Percentiles rank a stretch among this genome's conserved stretches.
These are phyloP conservation scores for Diuraphis noxia DNA, from an alignment of 1,140 invertebrate genomes.

Conservation along the genomic window DNA sequence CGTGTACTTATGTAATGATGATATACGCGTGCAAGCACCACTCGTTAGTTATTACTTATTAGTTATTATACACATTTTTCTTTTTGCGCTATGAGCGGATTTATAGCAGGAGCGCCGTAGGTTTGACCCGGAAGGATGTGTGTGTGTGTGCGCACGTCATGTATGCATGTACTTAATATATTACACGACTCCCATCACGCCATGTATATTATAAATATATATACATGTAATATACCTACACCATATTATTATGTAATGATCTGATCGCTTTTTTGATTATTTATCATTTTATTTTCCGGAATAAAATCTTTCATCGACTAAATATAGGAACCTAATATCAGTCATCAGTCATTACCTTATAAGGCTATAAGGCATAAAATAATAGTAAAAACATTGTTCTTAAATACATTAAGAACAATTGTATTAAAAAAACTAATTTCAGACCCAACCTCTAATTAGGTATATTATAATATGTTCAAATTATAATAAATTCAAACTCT, in stretches of 20 bases:
- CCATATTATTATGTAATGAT: background rate
- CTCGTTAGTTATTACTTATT: slow-evolving; percentile 25
- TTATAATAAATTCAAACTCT: background rate
- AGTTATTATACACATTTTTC: slow-evolving; percentile 24
- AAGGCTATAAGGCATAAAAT: no score
- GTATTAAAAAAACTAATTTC: no score
- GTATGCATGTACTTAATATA: background rate
- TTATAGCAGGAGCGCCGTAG: background rate
- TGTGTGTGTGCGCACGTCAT: background rate
- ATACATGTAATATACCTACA: background rate
- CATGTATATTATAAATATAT: no score
- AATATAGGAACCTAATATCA: no score
- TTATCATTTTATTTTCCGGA: background rate
- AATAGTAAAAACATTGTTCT: no score
- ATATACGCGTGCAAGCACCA: background rate
- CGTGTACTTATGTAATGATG: background rate
- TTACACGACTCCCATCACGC: no score
- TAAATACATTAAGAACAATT: no score
- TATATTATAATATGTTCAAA: no score
- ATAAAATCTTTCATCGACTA: background rate
- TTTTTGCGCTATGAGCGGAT: background rate
- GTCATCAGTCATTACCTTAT: no score
- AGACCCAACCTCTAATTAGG: no score
- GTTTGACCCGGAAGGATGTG: background rate
- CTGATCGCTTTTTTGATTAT: background rate